Evolutionary conservation across 2,797 vertebrate species (phyloP).

Genomic region (Onychomys leucogaster): DNA sequence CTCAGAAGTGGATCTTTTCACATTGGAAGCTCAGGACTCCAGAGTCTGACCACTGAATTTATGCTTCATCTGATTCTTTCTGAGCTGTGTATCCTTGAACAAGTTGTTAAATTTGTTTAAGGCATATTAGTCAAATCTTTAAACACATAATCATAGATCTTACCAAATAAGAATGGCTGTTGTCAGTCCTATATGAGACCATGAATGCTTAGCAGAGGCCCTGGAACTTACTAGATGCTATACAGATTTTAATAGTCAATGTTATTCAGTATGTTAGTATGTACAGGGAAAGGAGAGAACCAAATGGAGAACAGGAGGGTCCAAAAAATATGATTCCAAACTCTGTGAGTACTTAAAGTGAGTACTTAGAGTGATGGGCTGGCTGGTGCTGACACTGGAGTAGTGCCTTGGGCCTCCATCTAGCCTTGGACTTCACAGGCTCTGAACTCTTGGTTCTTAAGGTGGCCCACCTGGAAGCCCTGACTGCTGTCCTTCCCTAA

Average conservation of each 20-base stretch:
- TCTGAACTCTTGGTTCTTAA: neutral
- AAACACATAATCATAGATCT: neutral
- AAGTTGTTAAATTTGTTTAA: neutral
- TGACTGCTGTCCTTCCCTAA: neutral
- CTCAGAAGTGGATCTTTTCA: neutral
- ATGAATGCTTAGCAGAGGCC: neutral
- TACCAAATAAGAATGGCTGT: neutral
- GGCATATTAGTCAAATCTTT: neutral
- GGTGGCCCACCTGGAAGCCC: neutral
- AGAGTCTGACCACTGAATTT: neutral
- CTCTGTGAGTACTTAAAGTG: neutral
- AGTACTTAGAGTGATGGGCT: neutral
- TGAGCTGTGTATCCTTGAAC: neutral
- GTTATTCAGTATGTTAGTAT: neutral
- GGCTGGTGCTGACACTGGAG: neutral
- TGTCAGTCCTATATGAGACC: neutral
- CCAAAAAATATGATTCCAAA: neutral
- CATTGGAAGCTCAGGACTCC: neutral
- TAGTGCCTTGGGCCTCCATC: neutral
- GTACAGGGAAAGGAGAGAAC: neutral
- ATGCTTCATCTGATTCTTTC: neutral
- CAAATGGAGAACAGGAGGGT: neutral
- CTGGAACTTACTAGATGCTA: neutral
- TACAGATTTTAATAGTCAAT: neutral
- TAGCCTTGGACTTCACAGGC: neutral